phyloP scores from a whole-genome alignment of 2,113 vertebrate species.

The Pagrus major region DNA sequence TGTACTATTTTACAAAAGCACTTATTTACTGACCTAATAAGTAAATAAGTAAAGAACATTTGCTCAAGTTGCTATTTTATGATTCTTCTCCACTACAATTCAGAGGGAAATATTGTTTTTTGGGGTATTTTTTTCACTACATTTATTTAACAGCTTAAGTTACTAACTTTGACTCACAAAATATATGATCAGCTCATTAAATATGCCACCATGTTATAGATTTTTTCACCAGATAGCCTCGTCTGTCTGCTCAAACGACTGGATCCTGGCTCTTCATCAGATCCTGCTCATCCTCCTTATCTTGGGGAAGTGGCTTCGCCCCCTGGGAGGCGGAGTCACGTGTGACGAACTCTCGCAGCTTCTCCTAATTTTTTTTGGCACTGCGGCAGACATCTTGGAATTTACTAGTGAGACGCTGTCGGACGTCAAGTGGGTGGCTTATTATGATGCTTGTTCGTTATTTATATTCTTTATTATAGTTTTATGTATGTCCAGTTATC shows the following conservation, averaged over 20 bases:
- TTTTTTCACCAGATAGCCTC: conserved; percentile 28
- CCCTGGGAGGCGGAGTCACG: conserved; percentile 89
- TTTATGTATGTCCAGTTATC: background rate
- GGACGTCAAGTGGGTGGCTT: conserved; percentile 88
- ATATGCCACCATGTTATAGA: background rate
- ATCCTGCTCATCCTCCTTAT: conserved; percentile 92
- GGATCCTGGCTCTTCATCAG: conserved; percentile 95
- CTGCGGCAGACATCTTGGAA: conserved; percentile 95
- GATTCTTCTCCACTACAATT: too few species aligned
- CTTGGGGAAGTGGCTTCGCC: conserved; percentile 95
- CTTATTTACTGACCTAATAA: background rate
- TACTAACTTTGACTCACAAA: too few species aligned
- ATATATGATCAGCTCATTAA: too few species aligned
- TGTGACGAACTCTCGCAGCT: conserved; percentile 94
- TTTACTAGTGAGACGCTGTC: conserved; percentile 94
- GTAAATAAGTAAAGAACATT: background rate
- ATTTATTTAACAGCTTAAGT: background rate
- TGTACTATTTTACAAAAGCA: background rate
- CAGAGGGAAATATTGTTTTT: background rate
- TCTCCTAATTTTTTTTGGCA: conserved; percentile 95
- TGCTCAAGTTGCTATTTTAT: too few species aligned
- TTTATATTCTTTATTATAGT: background rate
- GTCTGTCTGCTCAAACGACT: conserved; percentile 86
- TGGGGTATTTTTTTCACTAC: too few species aligned
- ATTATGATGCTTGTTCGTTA: background rate